phyloP scores from a whole-genome alignment of 2,113 vertebrate species.

The Odocoileus hemionus region DNA sequence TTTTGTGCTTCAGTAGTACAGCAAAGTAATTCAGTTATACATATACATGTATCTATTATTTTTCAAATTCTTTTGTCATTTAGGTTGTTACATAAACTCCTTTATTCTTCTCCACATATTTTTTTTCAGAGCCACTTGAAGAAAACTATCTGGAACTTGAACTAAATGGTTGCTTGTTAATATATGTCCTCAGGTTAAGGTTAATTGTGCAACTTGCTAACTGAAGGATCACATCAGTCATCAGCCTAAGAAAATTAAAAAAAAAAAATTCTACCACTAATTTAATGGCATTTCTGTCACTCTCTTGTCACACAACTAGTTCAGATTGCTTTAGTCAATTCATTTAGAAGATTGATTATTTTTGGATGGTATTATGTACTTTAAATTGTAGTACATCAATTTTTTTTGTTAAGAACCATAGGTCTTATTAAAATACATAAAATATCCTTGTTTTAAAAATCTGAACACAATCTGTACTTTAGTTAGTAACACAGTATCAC shows the following conservation, averaged over 20 bases:
- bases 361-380: neutral
- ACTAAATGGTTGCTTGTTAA: neutral
- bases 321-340: neutral
- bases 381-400: neutral
- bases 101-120: neutral
- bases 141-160: neutral
- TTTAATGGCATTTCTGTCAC: slow-evolving; percentile 13
- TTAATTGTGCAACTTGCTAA: slow-evolving; percentile 36
- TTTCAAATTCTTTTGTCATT: neutral
- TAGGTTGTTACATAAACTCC: neutral
- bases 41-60: neutral
- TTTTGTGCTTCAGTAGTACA: neutral
- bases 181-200: slow-evolving; percentile 30
- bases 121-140: neutral
- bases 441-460: neutral
- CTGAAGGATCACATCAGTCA: neutral
- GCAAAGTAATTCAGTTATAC: neutral
- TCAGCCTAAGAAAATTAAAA: neutral
- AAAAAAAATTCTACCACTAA: neutral
- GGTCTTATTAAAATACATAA: neutral
- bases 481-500: neutral
- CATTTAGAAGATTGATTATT: neutral
- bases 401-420: neutral
- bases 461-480: neutral
- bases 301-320: slow-evolving; percentile 15